A percentile compares a stretch with the other conserved stretches of the same genome.
Evolutionary conservation across 2,797 vertebrate species (phyloP).

Genomic region (Sebastes kiyomatsui): DNA sequence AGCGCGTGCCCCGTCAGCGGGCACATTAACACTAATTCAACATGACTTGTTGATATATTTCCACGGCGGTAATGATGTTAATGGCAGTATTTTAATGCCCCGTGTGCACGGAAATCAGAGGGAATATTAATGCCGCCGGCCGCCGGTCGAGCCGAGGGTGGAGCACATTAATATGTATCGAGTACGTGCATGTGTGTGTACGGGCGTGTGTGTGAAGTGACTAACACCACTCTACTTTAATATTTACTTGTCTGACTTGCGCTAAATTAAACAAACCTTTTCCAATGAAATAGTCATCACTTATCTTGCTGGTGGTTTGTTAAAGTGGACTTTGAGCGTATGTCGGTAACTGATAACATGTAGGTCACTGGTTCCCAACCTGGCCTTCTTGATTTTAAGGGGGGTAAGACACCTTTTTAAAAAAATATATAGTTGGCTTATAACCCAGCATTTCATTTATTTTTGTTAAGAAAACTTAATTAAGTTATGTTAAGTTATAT

Average conservation of each 20-base stretch:
- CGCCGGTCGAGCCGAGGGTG: constrained; percentile 35
- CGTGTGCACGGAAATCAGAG: constrained; percentile 51
- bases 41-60: constrained; percentile 75
- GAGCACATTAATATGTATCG: constrained; percentile 57
- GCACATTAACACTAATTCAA: constrained; percentile 70
- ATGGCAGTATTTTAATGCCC: constrained; percentile 66
- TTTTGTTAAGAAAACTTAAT: too few species aligned
- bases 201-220: constrained; percentile 17
- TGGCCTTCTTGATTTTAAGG: too few species aligned
- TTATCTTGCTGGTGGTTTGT: not conserved
- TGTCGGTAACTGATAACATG: constrained; percentile 1
- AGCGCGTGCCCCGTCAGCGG: constrained; percentile 42
- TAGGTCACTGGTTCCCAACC: too few species aligned
- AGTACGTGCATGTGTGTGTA: not conserved
- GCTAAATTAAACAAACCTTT: constrained; percentile 19
- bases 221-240: constrained; percentile 22
- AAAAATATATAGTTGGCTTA: too few species aligned
- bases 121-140: constrained; percentile 61
- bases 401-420: too few species aligned
- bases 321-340: not conserved
- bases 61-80: constrained; percentile 64
- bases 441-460: too few species aligned
- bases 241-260: constrained; percentile 21
- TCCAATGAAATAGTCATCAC: not conserved
- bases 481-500: too few species aligned